Evolutionary conservation across 1,140 invertebrate genomes (phyloP).

Genomic region (Lysiphlebus fabarum): DNA sequence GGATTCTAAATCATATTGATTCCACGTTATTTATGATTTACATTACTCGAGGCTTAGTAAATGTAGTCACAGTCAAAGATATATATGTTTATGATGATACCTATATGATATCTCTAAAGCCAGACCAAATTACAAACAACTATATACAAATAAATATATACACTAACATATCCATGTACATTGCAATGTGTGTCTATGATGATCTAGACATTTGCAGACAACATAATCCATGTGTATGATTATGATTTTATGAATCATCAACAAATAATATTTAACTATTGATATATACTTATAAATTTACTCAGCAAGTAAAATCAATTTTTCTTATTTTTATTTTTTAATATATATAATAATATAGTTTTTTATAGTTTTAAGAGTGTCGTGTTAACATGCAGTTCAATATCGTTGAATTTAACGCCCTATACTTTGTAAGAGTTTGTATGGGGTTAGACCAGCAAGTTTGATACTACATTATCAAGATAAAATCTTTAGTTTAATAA

Average conservation of each 20-base stretch:
- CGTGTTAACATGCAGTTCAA: conserved; percentile 4
- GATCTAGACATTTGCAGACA: no score
- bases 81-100: no score
- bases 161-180: no score
- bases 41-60: neutral
- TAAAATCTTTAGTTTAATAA: conserved; percentile 9
- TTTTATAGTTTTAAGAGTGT: neutral
- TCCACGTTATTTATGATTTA: conserved; percentile 30
- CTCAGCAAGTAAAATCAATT: no score
- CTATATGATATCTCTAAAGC: neutral
- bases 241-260: no score
- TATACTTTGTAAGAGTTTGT: conserved; percentile 13
- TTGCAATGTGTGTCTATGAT: no score
- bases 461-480: conserved; percentile 21
- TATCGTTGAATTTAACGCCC: conserved; percentile 12
- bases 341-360: neutral
- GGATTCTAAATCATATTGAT: conserved; percentile 26
- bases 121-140: conserved; percentile 7
- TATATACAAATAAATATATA: no score
- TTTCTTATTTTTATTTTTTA: no score
- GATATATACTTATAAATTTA: no score
- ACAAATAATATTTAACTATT: no score
- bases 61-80: no score
- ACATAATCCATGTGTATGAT: no score
- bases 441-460: conserved; percentile 12